Evolutionary conservation across 2,888 invertebrate genomes (phyloP), one percentile per base, ranked within the genome.

Genomic region (Scaptomyza polygonia): DNA sequence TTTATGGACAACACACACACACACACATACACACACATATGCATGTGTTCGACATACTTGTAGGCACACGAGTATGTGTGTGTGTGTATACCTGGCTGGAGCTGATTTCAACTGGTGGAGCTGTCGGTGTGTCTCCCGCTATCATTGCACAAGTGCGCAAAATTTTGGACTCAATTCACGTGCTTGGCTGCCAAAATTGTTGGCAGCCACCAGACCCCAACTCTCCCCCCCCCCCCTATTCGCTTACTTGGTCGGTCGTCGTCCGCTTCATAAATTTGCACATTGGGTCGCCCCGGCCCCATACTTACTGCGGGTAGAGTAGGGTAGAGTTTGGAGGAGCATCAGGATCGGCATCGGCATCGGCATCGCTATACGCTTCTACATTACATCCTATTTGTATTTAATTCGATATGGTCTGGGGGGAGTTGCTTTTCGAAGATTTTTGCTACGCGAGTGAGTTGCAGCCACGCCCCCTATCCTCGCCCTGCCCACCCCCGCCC

Each of bases 151-250:
- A 87, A 82, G 86, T 84, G 84, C 77, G 86, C 84, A 84, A 84
- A 89, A 89, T 86, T 86, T 89, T 89, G 89, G 89, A 89, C 86
- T 80, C 81, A 74, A 81, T 89, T 88, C 90, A 89, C 89, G 88
- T 90, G 86, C 83, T 77, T 78, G 73, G 79, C 78, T 90, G 90
- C 90, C 90, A 90, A 89, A 89, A 89, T 79, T 77, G 79, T 79
- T 88, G 79, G 72, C 86, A 75, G 76, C 75, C 84, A 67, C 82
- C 75, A 68, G 66, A 58, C 75, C n/a, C 43, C 16, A 16, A 9
- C 8, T n/a, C 14, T 11, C 11, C n/a, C n/a, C n/a, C n/a, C n/a
- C n/a, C n/a, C n/a, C n/a, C n/a, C n/a, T n/a, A 11, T 25, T 45
- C 29, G 12, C 14, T 9, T 27, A 14, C 14, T 29, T 54, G 72